Evolutionary conservation across 1,140 invertebrate genomes (phyloP), one percentile per base, ranked within the genome.

Genomic region (Drosophila murphyi): DNA sequence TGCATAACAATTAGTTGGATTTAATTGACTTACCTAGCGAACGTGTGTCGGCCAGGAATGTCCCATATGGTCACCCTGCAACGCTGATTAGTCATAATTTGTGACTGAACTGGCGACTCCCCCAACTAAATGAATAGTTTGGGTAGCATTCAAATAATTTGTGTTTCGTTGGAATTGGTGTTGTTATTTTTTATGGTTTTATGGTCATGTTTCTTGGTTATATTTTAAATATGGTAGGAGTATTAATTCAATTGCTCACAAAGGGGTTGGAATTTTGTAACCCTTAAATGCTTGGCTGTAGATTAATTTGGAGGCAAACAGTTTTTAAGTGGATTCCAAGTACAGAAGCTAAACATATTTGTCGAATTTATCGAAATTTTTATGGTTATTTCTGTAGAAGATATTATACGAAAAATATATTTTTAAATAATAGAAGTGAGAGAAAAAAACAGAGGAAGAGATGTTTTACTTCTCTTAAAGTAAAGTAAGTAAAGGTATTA

Each of bases 31-130:
- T 41, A 37, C 20, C 37, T 28, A 37, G 31, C 3, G 51, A 35
- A 34, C 32, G 51, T 10, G 29, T 51, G 61, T 51, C 35, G 12
- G 56, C 28, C 20, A 31, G 64, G 59, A 70, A 75, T 75, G 72
- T 75, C 55, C 67, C 72, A 75, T 75, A 76, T 76, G 73, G 67
- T 64, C 72, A 71, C 43, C 50, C 55, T 59, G 48, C 43, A 60
- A 69, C 56, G 50, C 57, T 52, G 72, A 61, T 74, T 74, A 74
- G 72, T 74, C 72, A 74, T 74, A 70, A 74, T 69, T 75, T 74
- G 72, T 74, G 56, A 72, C 50, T 12, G 20, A 20, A 20, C 20
- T 20, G 20, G 20, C 20, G 1, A 20, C 20, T 20, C 20, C 20
- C 20, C 20, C 20, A 20, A 20, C 20, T 20, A 20, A 73, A 50